A percentile compares a stretch with the other conserved stretches of the same genome.
These are phyloP conservation scores for Gymnocheta viridis DNA, from an alignment of 2,888 invertebrate species.

Conservation along the genomic window DNA sequence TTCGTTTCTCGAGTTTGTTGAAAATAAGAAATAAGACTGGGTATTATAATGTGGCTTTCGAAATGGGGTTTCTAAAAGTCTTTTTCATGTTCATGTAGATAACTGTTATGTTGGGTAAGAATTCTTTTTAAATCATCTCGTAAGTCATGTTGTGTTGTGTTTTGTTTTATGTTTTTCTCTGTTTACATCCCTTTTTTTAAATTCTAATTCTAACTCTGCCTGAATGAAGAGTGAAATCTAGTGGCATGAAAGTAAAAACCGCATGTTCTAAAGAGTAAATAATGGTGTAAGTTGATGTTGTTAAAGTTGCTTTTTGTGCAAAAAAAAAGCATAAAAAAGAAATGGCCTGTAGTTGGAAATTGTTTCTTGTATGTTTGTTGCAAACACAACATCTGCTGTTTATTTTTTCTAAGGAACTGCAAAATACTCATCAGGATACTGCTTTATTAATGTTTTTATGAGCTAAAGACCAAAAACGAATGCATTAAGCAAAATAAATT, in stretches of 20 bases:
- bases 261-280: conserved; percentile 65
- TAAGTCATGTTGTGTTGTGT: conserved; percentile 24
- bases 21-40: conserved; percentile 12
- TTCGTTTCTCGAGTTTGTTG: background rate
- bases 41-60: conserved; percentile 45
- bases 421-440: conserved; percentile 2
- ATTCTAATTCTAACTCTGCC: background rate
- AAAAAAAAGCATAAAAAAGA: too few species aligned
- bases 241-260: conserved; percentile 52
- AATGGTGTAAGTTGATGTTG: conserved; percentile 41
- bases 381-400: conserved; percentile 62
- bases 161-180: background rate
- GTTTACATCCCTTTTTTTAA: background rate
- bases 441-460: conserved; percentile 38
- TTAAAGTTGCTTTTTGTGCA: conserved; percentile 8
- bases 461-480: background rate
- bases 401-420: conserved; percentile 1
- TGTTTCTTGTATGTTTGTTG: conserved; percentile 37
- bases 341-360: conserved; percentile 34
- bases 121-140: conserved; percentile 3
- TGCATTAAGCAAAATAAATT: background rate
- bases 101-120: background rate
- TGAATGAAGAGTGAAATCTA: conserved; percentile 10
- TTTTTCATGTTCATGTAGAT: conserved; percentile 9
- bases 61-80: conserved; percentile 13